These are phyloP conservation scores for Clinocottus analis DNA, from an alignment of 2,113 vertebrate species.

Conservation along the genomic window DNA sequence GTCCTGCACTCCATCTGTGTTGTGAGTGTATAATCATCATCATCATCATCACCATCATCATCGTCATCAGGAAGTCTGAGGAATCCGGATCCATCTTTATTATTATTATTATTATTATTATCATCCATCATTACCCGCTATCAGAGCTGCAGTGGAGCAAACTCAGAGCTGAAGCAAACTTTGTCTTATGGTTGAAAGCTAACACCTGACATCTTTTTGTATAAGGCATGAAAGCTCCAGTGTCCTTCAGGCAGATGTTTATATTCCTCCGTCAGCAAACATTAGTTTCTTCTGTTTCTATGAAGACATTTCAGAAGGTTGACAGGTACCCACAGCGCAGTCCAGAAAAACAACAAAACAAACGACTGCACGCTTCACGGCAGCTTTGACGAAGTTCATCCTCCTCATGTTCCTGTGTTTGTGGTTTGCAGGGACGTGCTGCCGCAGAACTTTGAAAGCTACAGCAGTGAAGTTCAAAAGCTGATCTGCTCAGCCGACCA, in stretches of 20 bases:
- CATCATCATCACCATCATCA: too few relatives aligned
- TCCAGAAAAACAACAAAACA: background rate
- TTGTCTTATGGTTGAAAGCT: constrained; percentile 1
- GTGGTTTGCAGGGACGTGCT: constrained; percentile 89
- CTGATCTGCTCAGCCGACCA: constrained; percentile 94
- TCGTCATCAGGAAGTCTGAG: background rate
- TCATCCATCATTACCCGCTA: background rate
- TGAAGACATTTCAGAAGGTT: background rate
- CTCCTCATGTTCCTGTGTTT: background rate
- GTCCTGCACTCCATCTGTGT: background rate
- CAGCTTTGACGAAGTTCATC: background rate
- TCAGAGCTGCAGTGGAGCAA: background rate
- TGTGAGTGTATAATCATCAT: background rate
- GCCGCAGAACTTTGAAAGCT: constrained; percentile 95
- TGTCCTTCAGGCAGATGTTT: background rate
- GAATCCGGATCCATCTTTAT: background rate
- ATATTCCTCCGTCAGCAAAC: background rate
- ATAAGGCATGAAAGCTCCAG: background rate
- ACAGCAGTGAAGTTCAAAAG: constrained; percentile 91
- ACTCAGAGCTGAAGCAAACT: background rate
- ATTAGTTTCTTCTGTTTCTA: background rate
- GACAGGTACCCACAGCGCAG: background rate
- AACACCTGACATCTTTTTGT: constrained; percentile 4
- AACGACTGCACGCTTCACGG: background rate
- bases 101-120: too few relatives aligned